phyloP scores from a whole-genome alignment of 2,888 invertebrate species.

The Caenorhabditis doughertyi region DNA sequence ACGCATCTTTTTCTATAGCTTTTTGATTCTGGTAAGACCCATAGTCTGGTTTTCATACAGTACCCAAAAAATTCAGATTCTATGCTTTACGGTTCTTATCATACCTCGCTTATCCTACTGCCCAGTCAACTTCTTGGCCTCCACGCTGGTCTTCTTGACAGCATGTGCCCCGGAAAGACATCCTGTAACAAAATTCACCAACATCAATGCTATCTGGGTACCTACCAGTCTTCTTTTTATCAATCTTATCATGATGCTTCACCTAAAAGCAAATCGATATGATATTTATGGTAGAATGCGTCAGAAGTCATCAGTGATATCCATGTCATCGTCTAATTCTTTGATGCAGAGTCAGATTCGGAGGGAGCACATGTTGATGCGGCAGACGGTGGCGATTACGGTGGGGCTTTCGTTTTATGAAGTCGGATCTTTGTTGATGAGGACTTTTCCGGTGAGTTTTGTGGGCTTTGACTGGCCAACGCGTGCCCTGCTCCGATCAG shows the following conservation, averaged over 20 bases:
- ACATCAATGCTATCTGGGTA: conserved; percentile 28
- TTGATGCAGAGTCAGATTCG: conserved; percentile 14
- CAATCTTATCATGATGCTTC: conserved; percentile 21
- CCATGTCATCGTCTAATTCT: neutral
- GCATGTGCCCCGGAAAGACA: conserved; percentile 34
- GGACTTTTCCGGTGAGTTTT: conserved; percentile 9
- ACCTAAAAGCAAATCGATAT: conserved; percentile 12
- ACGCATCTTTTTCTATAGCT: conserved; percentile 38
- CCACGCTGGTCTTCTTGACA: conserved; percentile 2
- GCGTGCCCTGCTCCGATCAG: too few relatives aligned
- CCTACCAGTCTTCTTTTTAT: conserved; percentile 17
- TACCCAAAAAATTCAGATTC: neutral
- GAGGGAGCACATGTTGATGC: conserved; percentile 29
- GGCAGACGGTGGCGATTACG: conserved; percentile 19
- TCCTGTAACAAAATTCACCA: conserved; percentile 17
- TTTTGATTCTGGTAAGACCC: conserved; percentile 17
- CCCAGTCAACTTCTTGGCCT: conserved; percentile 18
- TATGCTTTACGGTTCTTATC: conserved; percentile 13
- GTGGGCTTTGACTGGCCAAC: too few relatives aligned
- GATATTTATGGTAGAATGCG: conserved; percentile 8
- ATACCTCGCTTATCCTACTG: conserved; percentile 27
- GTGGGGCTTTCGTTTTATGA: conserved; percentile 24
- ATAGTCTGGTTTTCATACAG: neutral
- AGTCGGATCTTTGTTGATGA: conserved; percentile 15
- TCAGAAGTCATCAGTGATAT: conserved; percentile 15